Conservation (phyloP, 2,888 invertebrate genomes). For the Cheilosia variabilis region DNA sequence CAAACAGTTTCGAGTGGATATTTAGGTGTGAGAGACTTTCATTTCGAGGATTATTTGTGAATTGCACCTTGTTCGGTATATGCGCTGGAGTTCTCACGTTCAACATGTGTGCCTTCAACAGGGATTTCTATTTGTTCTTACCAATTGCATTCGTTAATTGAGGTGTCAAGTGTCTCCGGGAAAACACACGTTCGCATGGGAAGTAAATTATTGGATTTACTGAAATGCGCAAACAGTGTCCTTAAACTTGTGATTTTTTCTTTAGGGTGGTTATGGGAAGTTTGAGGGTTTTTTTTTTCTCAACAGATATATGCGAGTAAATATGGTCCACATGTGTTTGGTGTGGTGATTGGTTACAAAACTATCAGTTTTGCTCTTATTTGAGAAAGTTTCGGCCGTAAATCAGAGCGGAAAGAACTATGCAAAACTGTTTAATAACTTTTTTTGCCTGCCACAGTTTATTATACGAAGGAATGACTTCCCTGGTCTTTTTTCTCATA, state of each 20-base stretch:
- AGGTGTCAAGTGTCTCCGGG: neutral
- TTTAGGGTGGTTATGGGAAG: neutral
- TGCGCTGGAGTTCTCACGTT: slow-evolving; percentile 56
- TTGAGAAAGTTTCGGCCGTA: neutral
- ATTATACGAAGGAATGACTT: too few relatives aligned
- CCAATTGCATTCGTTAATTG: slow-evolving; percentile 28
- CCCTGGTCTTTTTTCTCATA: too few relatives aligned
- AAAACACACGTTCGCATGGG: slow-evolving; percentile 38
- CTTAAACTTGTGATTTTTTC: slow-evolving; percentile 29
- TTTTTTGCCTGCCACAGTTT: too few relatives aligned
- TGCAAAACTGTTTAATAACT: too few relatives aligned
- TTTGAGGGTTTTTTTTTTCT: slow-evolving; percentile 25
- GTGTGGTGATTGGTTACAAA: neutral
- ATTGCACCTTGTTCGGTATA: slow-evolving; percentile 23
- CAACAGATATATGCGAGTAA: neutral
- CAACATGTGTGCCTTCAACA: slow-evolving; percentile 45
- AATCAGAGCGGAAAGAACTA: too few relatives aligned
- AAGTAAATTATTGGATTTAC: neutral
- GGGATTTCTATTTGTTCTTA: slow-evolving; percentile 59
- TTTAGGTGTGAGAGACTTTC: slow-evolving; percentile 53
- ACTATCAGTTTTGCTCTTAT: neutral
- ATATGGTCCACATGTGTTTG: slow-evolving; percentile 8
- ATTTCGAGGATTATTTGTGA: neutral
- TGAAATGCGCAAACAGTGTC: slow-evolving; percentile 7
- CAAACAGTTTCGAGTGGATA: slow-evolving; percentile 23